Evolutionary conservation across 2,888 invertebrate genomes (phyloP).

Genomic region (Apamea sordens): DNA sequence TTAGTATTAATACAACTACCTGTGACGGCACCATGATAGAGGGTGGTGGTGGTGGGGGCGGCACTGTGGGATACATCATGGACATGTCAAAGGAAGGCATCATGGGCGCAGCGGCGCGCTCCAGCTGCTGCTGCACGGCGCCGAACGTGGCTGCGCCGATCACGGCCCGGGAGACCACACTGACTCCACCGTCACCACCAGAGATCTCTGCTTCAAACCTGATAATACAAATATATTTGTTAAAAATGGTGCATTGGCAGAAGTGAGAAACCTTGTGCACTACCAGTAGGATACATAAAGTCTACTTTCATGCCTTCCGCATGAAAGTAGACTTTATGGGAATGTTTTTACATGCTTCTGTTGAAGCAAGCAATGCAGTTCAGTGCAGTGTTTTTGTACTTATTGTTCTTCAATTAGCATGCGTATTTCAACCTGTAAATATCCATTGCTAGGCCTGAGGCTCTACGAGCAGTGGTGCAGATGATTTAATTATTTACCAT

Average conservation of each 20-base stretch:
- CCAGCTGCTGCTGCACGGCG: slow-evolving; percentile 92
- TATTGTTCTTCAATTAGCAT: neutral
- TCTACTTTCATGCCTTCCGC: too few species aligned
- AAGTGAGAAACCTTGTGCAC: neutral
- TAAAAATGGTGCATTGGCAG: neutral
- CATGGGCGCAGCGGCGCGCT: slow-evolving; percentile 85
- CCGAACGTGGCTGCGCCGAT: slow-evolving; percentile 94
- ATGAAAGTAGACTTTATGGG: neutral
- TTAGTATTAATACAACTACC: slow-evolving; percentile 75
- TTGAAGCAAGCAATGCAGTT: neutral
- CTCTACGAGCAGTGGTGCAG: too few species aligned
- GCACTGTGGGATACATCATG: slow-evolving; percentile 91
- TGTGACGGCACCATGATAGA: slow-evolving; percentile 93
- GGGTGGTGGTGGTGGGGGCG: slow-evolving; percentile 92
- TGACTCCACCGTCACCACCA: slow-evolving; percentile 89
- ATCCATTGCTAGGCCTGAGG: neutral
- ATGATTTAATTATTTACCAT: neutral
- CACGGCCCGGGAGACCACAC: slow-evolving; percentile 87
- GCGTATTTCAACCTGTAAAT: neutral
- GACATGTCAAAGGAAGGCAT: slow-evolving; percentile 85
- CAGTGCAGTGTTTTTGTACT: neutral
- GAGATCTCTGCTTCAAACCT: slow-evolving; percentile 97
- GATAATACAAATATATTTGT: slow-evolving; percentile 8
- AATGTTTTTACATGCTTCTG: neutral
- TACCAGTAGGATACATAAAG: neutral